Conservation (phyloP, 2,113 vertebrate species). For the Haliaeetus leucogaster region DNA sequence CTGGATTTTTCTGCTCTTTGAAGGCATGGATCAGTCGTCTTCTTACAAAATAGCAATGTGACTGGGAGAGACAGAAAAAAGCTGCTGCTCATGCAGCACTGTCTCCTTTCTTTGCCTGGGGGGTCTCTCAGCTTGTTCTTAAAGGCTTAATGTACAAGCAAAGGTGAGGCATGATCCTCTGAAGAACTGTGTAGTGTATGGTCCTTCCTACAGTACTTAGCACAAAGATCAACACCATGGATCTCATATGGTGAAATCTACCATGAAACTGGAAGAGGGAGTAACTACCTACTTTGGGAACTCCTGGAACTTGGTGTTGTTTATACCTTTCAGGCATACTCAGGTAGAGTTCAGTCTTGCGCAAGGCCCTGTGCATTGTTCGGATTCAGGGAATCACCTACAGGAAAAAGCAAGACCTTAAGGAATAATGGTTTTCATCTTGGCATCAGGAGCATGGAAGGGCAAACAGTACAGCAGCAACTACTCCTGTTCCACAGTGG, state of each 20-base stretch:
- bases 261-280: background rate
- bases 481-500: background rate
- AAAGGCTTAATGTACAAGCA: background rate
- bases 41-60: background rate
- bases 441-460: background rate
- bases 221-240: background rate
- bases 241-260: background rate
- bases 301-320: background rate
- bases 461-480: background rate
- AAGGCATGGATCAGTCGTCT: background rate
- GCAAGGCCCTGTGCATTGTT: background rate
- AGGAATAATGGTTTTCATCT: background rate
- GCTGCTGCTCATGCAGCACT: background rate
- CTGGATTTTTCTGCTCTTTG: background rate
- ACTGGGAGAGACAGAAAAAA: background rate
- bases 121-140: background rate
- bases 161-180: background rate
- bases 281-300: background rate
- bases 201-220: background rate
- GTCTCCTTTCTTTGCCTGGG: background rate
- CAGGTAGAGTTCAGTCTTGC: background rate
- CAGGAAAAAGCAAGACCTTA: background rate
- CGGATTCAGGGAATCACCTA: background rate
- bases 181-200: background rate
- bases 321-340: background rate